phyloP scores from a whole-genome alignment of 2,888 invertebrate species.

The Candidula unifasciata region DNA sequence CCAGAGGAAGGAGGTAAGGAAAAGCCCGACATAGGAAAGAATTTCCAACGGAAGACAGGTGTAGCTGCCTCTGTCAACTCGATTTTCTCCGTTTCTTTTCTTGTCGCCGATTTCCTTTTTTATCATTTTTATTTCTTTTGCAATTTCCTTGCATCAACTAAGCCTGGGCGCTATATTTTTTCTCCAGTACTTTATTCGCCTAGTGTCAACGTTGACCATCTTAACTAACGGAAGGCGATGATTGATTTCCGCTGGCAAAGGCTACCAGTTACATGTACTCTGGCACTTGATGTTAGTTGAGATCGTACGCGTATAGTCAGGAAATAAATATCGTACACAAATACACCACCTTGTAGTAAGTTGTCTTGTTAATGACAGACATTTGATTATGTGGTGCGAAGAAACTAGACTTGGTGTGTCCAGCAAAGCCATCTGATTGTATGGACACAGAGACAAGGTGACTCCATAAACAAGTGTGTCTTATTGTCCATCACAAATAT shows the following conservation, averaged over 20 bases:
- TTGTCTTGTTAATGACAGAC: too few relatives aligned
- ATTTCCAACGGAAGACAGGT: constrained; percentile 49
- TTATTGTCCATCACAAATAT: too few relatives aligned
- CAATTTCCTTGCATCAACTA: background rate
- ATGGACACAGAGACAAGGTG: too few relatives aligned
- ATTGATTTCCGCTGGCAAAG: background rate
- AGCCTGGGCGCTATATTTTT: background rate
- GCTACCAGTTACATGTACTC: background rate
- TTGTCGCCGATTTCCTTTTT: constrained; percentile 12
- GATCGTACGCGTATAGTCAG: too few relatives aligned
- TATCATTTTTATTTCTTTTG: too few relatives aligned
- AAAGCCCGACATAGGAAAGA: constrained; percentile 35
- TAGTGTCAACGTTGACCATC: constrained; percentile 3
- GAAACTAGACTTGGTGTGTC: too few relatives aligned
- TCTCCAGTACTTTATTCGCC: background rate
- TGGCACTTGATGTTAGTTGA: too few relatives aligned
- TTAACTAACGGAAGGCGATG: constrained; percentile 4
- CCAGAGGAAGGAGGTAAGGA: constrained; percentile 49
- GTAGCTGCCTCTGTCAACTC: constrained; percentile 15
- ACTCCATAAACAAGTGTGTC: too few relatives aligned
- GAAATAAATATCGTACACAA: too few relatives aligned
- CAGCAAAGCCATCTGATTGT: too few relatives aligned
- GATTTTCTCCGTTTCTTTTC: constrained; percentile 3
- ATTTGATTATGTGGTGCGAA: too few relatives aligned
- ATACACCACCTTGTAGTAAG: too few relatives aligned